A percentile compares a stretch with the other conserved stretches of the same genome.
Evolutionary conservation across 1,140 invertebrate species (phyloP).

Genomic region (Daktulosphaira vitifoliae): DNA sequence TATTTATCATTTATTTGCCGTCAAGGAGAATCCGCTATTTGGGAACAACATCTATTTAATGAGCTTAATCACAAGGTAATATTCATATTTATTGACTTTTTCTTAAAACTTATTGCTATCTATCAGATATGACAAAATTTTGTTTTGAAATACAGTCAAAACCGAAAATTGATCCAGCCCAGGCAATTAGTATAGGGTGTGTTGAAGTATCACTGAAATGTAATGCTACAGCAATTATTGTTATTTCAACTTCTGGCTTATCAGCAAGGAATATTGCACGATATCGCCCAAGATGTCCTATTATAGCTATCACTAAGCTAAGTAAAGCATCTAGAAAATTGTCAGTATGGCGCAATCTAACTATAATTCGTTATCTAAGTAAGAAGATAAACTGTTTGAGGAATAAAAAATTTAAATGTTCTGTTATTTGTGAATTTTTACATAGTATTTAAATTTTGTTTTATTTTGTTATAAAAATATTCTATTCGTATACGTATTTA

Average conservation of each 20-base stretch:
- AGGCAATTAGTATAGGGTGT: slow-evolving; percentile 8
- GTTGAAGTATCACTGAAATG: slow-evolving; percentile 11
- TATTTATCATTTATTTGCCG: background rate
- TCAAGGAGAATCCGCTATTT: background rate
- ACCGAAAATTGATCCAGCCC: slow-evolving; percentile 1
- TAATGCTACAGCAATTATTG: background rate
- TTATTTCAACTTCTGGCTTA: slow-evolving; percentile 1
- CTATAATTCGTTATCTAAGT: background rate
- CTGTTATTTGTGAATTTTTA: too few relatives aligned
- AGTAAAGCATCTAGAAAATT: background rate
- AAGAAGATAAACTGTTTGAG: background rate
- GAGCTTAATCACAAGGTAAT: background rate
- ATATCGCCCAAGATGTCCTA: background rate
- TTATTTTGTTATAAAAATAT: too few relatives aligned
- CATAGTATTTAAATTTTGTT: too few relatives aligned
- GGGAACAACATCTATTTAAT: slow-evolving; percentile 1
- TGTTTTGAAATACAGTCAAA: slow-evolving; percentile 7
- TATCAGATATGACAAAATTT: too few relatives aligned
- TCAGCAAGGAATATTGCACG: background rate
- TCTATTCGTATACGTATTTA: too few relatives aligned
- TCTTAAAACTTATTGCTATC: too few relatives aligned
- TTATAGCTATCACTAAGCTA: background rate
- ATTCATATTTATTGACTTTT: too few relatives aligned
- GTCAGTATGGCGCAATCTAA: slow-evolving; percentile 9
- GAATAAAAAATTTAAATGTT: too few relatives aligned